Evolutionary conservation across 2,888 invertebrate species (phyloP).

Genomic region (Tenthredo notha): DNA sequence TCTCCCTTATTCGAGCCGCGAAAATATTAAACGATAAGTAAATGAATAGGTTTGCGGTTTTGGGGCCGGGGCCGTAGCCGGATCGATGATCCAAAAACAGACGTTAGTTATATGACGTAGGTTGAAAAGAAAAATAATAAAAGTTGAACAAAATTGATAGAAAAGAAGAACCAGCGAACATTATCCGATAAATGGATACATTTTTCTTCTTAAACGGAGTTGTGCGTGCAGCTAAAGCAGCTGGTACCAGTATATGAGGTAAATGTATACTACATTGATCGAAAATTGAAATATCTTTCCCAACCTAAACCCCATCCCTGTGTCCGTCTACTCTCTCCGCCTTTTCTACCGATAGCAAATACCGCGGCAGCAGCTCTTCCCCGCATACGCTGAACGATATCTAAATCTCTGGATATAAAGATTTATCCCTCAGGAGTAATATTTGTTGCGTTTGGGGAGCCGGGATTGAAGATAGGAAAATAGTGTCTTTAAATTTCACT

Average conservation of each 20-base stretch:
- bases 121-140: background rate
- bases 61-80: background rate
- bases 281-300: slow-evolving; percentile 38
- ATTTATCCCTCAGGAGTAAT: slow-evolving; percentile 12
- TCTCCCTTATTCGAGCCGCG: background rate
- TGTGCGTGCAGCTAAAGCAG: background rate
- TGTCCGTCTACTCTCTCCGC: background rate
- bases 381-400: slow-evolving; percentile 28
- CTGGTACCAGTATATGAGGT: background rate
- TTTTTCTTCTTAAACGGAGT: slow-evolving; percentile 32
- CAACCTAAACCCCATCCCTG: background rate
- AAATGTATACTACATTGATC: slow-evolving; percentile 30
- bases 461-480: slow-evolving; percentile 13
- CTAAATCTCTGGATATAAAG: slow-evolving; percentile 44
- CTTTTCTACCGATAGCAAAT: slow-evolving; percentile 17
- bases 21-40: slow-evolving; percentile 23
- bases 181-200: slow-evolving; percentile 19
- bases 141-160: background rate
- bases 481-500: slow-evolving; percentile 75
- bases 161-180: background rate
- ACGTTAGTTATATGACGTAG: background rate
- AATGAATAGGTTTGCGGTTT: background rate
- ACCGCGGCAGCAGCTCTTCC: background rate
- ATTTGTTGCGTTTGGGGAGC: slow-evolving; percentile 38
- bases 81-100: background rate